A percentile compares a stretch with the other conserved stretches of the same genome.
Evolutionary conservation across 2,113 vertebrate species (phyloP).

Genomic region (Bagarius yarrelli): DNA sequence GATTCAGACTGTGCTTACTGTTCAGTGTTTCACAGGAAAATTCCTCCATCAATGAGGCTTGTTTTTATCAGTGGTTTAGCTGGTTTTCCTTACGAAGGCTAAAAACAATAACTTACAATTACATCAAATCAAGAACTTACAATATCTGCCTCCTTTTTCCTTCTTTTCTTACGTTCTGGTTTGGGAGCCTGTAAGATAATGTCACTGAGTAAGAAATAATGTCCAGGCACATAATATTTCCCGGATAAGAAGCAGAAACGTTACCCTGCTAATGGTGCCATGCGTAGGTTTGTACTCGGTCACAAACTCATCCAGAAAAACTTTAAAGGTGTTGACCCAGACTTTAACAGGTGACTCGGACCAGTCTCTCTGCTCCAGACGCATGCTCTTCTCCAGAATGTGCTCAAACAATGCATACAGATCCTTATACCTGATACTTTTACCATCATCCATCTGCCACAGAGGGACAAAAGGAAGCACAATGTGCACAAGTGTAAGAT

Average conservation of each 20-base stretch:
- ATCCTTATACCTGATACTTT: constrained; percentile 95
- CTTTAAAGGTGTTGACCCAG: constrained; percentile 98
- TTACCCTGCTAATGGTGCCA: constrained; percentile 79
- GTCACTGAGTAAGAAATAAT: background rate
- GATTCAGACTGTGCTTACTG: background rate
- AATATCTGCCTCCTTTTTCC: constrained; percentile 92
- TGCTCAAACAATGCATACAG: constrained; percentile 94
- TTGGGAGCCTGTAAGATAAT: constrained; percentile 73
- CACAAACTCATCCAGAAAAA: constrained; percentile 98
- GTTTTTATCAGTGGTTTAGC: background rate
- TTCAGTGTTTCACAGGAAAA: background rate
- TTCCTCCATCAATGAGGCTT: background rate
- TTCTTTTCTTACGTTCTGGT: constrained; percentile 91
- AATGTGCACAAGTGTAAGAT: background rate
- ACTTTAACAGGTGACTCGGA: constrained; percentile 94
- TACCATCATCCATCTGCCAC: constrained; percentile 88
- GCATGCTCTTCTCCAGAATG: constrained; percentile 96
- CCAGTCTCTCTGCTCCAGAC: constrained; percentile 91
- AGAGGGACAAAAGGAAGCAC: background rate
- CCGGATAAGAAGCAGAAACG: no score
- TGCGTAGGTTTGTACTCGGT: constrained; percentile 88
- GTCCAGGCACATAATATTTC: background rate
- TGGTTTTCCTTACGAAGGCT: background rate
- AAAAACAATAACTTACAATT: background rate
- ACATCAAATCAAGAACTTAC: constrained; percentile 71